A percentile compares a stretch with the other conserved stretches of the same genome.
These are phyloP conservation scores for Phenganax stokvisi DNA, from an alignment of 92 coral and sea anemone species.

Conservation along the genomic window DNA sequence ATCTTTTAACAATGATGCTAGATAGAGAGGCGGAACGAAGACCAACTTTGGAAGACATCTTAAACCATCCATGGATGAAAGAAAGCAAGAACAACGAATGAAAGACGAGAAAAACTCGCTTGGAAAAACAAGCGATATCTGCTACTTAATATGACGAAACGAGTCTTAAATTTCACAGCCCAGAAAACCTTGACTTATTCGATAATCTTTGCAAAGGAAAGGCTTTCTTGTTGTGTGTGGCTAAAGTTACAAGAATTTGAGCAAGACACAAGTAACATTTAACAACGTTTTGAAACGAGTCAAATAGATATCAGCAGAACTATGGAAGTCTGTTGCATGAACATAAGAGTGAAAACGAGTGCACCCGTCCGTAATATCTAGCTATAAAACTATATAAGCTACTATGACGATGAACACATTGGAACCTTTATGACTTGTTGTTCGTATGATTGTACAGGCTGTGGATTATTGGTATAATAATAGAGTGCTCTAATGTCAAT, in stretches of 20 bases:
- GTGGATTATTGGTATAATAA: neutral
- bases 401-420: too few relatives aligned
- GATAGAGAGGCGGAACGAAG: constrained; percentile 77
- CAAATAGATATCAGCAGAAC: too few relatives aligned
- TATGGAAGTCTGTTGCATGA: too few relatives aligned
- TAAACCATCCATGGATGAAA: constrained; percentile 77
- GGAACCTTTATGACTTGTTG: too few relatives aligned
- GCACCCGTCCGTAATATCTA: too few relatives aligned
- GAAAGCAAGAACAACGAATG: neutral
- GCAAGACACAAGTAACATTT: too few relatives aligned
- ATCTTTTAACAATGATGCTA: constrained; percentile 62
- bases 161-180: neutral
- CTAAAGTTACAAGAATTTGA: too few relatives aligned
- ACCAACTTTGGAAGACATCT: constrained; percentile 66
- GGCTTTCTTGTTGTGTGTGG: too few relatives aligned
- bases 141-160: neutral
- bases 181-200: neutral
- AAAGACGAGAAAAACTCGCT: neutral
- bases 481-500: neutral
- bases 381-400: too few relatives aligned
- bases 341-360: too few relatives aligned
- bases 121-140: neutral
- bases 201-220: neutral
- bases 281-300: too few relatives aligned
- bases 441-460: too few relatives aligned